phyloP scores from a whole-genome alignment of 2,113 vertebrate species.

The Rafetus swinhoei region DNA sequence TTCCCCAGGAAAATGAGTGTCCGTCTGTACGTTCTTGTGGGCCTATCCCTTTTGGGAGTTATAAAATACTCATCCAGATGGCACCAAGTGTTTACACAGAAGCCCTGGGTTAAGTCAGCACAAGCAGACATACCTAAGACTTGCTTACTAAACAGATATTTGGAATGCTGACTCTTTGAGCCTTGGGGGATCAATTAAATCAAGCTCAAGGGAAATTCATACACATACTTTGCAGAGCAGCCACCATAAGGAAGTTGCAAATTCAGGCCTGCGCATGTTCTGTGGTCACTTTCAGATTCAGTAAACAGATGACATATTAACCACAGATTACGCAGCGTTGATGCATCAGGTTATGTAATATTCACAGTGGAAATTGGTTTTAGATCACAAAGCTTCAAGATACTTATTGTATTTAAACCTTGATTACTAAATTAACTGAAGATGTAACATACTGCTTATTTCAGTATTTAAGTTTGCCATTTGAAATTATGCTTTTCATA shows the following conservation, averaged over 20 bases:
- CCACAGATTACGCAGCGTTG: not conserved
- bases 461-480: not conserved
- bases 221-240: not conserved
- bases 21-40: constrained; percentile 51
- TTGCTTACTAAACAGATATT: constrained; percentile 78
- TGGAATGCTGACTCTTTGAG: constrained; percentile 70
- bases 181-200: constrained; percentile 59
- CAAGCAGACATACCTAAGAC: constrained; percentile 71
- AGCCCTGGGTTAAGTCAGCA: constrained; percentile 75
- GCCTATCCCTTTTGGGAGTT: constrained; percentile 70
- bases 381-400: not conserved
- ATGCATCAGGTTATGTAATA: not conserved
- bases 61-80: constrained; percentile 80
- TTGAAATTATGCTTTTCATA: not conserved
- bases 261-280: constrained; percentile 41
- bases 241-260: constrained; percentile 38
- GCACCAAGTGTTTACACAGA: constrained; percentile 76
- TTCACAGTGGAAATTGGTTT: not conserved
- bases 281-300: constrained; percentile 28
- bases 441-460: not conserved
- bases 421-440: not conserved
- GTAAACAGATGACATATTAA: constrained; percentile 45
- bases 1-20: constrained; percentile 67
- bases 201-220: constrained; percentile 60
- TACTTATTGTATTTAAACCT: not conserved